A percentile compares a stretch with the other conserved stretches of the same genome.
phyloP scores from a whole-genome alignment of 2,888 invertebrate genomes.

The Drosophila melanosoma region DNA sequence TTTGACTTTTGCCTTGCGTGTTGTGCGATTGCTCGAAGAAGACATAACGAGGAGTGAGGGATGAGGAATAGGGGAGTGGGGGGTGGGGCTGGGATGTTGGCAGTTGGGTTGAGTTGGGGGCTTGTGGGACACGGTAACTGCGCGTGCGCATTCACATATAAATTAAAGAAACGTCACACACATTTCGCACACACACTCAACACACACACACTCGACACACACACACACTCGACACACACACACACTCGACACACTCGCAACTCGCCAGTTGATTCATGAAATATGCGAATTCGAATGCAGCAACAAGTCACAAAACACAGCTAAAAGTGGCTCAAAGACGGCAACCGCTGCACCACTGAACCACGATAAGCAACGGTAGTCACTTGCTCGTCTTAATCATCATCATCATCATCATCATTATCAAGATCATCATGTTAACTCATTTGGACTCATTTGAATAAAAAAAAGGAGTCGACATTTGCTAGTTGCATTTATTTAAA shows the following conservation, averaged over 20 bases:
- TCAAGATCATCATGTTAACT: conserved; percentile 48
- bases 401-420: conserved; percentile 9
- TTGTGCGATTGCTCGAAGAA: conserved; percentile 21
- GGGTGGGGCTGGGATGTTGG: not conserved
- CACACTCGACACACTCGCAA: conserved; percentile 60
- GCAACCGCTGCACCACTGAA: conserved; percentile 7
- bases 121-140: conserved; percentile 21
- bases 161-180: conserved; percentile 77
- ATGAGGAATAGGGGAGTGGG: not conserved
- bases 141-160: conserved; percentile 81
- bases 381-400: conserved; percentile 19
- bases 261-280: conserved; percentile 74
- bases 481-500: conserved; percentile 40
- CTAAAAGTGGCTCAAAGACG: conserved; percentile 42
- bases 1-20: conserved; percentile 64
- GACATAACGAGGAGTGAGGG: not conserved
- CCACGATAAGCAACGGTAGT: conserved; percentile 1
- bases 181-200: conserved; percentile 66
- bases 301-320: conserved; percentile 51
- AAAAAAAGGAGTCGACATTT: conserved; percentile 49
- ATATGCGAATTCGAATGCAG: conserved; percentile 63
- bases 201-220: conserved; percentile 57
- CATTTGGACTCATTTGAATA: conserved; percentile 74
- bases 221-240: conserved; percentile 70
- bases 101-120: not conserved